A percentile compares a stretch with the other conserved stretches of the same genome.
phyloP scores from a whole-genome alignment of 2,113 vertebrate genomes.

The Muntiacus reevesi region DNA sequence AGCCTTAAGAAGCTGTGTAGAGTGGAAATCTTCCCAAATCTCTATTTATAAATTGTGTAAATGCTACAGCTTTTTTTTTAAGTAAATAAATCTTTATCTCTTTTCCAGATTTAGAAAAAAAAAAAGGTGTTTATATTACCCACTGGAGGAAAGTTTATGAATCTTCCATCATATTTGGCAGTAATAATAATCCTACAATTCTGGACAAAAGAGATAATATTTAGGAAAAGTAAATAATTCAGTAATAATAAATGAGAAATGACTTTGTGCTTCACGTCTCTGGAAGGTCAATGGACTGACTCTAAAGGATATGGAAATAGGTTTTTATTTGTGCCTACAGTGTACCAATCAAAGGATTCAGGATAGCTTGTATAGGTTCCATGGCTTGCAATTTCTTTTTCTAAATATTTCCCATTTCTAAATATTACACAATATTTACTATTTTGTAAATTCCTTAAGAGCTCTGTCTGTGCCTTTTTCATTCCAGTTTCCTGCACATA shows the following conservation, averaged over 20 bases:
- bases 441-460: not conserved
- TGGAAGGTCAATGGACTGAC: conserved; percentile 5
- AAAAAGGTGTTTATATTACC: conserved; percentile 52
- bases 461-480: not conserved
- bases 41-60: conserved; percentile 83
- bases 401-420: not conserved
- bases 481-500: not conserved
- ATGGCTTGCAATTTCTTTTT: not conserved
- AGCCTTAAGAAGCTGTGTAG: conserved; percentile 82
- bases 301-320: conserved; percentile 38
- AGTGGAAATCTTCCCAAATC: conserved; percentile 82
- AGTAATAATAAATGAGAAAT: conserved; percentile 72
- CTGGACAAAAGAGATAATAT: conserved; percentile 54
- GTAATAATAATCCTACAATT: conserved; percentile 71
- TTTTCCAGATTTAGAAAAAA: conserved; percentile 4
- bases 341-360: not conserved
- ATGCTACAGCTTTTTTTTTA: conserved; percentile 76
- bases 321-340: not conserved
- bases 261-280: conserved; percentile 49
- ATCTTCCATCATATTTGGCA: conserved; percentile 23
- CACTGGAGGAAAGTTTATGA: conserved; percentile 66
- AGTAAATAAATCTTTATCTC: conserved; percentile 70
- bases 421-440: not conserved
- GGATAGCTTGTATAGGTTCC: not conserved
- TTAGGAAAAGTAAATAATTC: conserved; percentile 65